Percentiles rank a stretch among this genome's conserved stretches.
These are phyloP conservation scores for Clitarchus hookeri DNA, from an alignment of 2,888 invertebrate species.

Conservation along the genomic window DNA sequence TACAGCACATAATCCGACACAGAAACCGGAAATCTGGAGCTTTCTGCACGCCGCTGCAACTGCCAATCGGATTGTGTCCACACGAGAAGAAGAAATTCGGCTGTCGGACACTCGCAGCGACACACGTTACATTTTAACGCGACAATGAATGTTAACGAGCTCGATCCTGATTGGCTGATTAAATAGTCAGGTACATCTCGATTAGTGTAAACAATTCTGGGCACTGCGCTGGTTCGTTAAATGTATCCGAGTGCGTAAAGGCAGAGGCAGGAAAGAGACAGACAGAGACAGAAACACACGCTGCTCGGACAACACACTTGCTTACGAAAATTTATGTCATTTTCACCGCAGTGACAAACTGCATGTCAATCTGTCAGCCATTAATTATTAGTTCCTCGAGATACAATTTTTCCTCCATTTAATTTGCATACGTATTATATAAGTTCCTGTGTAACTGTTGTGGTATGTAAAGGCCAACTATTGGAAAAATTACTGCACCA, in stretches of 20 bases:
- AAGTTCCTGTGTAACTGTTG: no score
- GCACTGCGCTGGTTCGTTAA: neutral
- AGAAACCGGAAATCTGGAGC: conserved; percentile 24
- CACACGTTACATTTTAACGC: conserved; percentile 21
- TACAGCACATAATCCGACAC: conserved; percentile 1
- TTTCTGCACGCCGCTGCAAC: neutral
- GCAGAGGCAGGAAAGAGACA: neutral
- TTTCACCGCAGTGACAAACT: no score
- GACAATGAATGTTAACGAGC: conserved; percentile 24
- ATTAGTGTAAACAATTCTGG: conserved; percentile 28
- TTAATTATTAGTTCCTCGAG: no score
- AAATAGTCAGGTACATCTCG: conserved; percentile 7
- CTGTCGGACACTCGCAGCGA: neutral
- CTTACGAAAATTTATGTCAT: neutral
- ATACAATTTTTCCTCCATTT: no score
- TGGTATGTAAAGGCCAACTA: no score
- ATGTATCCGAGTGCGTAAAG: neutral
- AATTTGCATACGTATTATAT: no score
- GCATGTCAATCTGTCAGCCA: no score
- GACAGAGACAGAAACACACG: neutral
- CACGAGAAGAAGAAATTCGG: neutral
- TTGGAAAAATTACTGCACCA: no score
- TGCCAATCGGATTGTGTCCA: neutral
- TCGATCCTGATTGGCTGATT: conserved; percentile 18
- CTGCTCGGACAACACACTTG: neutral